Percentiles rank a stretch among this genome's conserved stretches.
phyloP scores from a whole-genome alignment of 2,888 invertebrate species.

The Dioctria linearis region DNA sequence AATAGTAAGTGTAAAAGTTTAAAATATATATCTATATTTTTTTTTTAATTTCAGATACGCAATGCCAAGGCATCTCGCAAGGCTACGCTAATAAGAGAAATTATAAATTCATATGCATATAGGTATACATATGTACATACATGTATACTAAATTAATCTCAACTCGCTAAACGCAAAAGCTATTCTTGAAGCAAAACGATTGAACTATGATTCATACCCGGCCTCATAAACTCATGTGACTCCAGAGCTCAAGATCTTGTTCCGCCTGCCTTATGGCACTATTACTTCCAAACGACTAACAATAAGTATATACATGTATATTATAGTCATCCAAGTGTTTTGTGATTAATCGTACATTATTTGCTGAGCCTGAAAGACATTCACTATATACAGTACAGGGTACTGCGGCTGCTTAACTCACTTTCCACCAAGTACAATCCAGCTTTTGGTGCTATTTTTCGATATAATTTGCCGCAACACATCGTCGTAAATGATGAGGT shows the following conservation, averaged over 20 bases:
- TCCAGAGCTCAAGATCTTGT: background rate
- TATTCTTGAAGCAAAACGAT: background rate
- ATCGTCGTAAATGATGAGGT: constrained; percentile 37
- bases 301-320: background rate
- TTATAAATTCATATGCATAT: no score
- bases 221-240: background rate
- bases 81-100: no score
- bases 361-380: no score
- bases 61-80: no score
- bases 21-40: no score
- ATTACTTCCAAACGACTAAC: background rate
- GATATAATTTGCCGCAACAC: constrained; percentile 10
- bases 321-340: background rate
- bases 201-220: background rate
- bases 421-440: background rate
- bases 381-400: background rate
- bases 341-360: no score
- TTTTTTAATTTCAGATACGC: no score
- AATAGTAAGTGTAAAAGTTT: no score
- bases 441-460: background rate
- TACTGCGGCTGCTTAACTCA: background rate
- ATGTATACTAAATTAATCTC: no score
- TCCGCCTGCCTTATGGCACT: background rate
- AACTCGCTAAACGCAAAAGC: no score
- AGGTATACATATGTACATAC: no score